Evolutionary conservation across 1,140 invertebrate genomes (phyloP).

Genomic region (Doryteuthis pealeii): DNA sequence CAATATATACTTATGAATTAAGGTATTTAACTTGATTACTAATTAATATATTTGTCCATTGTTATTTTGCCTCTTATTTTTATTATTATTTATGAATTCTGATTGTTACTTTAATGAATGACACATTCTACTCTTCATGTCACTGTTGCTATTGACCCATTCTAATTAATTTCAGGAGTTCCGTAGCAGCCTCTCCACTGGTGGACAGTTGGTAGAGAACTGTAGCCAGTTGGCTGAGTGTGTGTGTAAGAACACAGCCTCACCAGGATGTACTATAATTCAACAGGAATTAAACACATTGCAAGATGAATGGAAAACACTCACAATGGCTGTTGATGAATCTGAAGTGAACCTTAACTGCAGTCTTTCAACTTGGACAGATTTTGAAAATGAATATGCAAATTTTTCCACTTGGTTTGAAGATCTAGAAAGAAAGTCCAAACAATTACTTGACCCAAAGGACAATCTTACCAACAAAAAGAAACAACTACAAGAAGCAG

Average conservation of each 20-base stretch:
- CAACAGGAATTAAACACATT: conserved; percentile 48
- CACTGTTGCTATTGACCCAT: no score
- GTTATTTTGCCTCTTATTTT: no score
- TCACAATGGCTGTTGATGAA: conserved; percentile 46
- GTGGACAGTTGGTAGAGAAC: conserved; percentile 48
- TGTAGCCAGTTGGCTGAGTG: conserved; percentile 41
- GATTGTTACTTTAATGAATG: no score
- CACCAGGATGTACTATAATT: conserved; percentile 47
- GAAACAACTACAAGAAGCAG: conserved; percentile 85
- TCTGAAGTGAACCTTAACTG: conserved; percentile 79
- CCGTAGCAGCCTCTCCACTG: conserved; percentile 42
- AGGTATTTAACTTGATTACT: no score
- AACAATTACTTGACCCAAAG: conserved; percentile 88
- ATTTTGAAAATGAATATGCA: conserved; percentile 90
- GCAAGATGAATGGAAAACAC: conserved; percentile 48
- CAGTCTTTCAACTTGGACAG: conserved; percentile 91
- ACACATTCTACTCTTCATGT: no score
- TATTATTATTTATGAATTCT: no score
- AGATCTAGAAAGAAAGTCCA: conserved; percentile 78
- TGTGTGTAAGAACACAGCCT: conserved; percentile 43
- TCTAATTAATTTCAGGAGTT: conserved; percentile 37
- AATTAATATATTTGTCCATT: no score
- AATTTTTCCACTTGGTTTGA: conserved; percentile 47
- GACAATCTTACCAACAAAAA: conserved; percentile 87
- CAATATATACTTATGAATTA: no score